Base-by-base conservation (phyloP, 37 sponge, comb jelly and placozoan species). In the Chondrosia reniformis region DNA sequence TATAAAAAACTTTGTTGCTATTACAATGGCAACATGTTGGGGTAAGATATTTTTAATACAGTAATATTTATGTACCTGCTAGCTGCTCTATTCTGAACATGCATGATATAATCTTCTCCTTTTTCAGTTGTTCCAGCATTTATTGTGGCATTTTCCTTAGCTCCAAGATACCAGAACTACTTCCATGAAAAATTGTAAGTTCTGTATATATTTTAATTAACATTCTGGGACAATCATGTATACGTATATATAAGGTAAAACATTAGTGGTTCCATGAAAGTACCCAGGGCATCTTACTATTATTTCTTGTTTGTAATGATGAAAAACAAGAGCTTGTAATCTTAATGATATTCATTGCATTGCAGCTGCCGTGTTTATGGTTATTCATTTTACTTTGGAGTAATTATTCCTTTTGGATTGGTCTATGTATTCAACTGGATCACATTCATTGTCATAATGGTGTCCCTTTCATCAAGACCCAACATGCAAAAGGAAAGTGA, bases 351-450 rank as follows among this genome's bases (percentile, higher is more conserved):
- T n/a, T n/a, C n/a, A n/a, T n/a, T n/a, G n/a, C n/a, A n/a, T n/a
- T n/a, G n/a, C 63, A 66, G 67, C 67, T 66, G 67, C 30, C 67
- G 67, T 10, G 67, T 66, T 8, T 19, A 66, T 10, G 39, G 39
- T 7, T 66, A 66, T 19, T 66, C 67, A 10, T 66, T 66, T 36
- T 66, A 39, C 39, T 37, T 66, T 66, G 67, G 67, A 37, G 39
- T 31, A 4, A 3, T 66, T 17, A 30, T 66, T 4, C 67, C 67
- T 9, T 66, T 66, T 66, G 67, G 67, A 21, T 8, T 66, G 4
- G 36, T 66, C 67, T 66, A 66, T 30, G 36, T 66, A 36, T 31
- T 66, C 9, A 66, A 66, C 38, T 66, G 67, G 67, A 66, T 66
- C 38, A 31, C 36, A 8, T 66, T 33, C 67, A 66, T 66, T 30